Percentiles rank a stretch among this genome's conserved stretches.
Conservation (phyloP, 53 echinoderm and acorn worm species). For the Astropecten irregularis region DNA sequence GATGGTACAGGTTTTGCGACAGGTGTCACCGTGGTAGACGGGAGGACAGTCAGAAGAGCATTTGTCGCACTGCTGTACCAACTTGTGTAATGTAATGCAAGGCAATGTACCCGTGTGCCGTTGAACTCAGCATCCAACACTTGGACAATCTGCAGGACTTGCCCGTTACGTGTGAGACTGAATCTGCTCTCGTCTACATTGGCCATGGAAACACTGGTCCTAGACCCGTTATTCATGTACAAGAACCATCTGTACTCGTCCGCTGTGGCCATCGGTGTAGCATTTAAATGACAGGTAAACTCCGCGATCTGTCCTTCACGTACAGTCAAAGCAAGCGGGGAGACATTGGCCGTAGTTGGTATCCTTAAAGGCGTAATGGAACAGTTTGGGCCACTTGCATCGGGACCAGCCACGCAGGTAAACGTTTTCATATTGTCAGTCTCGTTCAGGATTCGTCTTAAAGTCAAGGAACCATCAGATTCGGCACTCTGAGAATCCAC, state of each 20-base stretch:
- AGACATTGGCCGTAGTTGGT: background rate
- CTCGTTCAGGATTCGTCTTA: background rate
- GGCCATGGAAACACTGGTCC: background rate
- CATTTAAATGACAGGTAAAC: background rate
- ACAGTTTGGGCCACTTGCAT: background rate
- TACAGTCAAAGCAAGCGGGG: background rate
- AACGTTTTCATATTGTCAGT: slow-evolving; percentile 11
- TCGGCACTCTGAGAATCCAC: background rate
- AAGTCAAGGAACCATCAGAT: background rate
- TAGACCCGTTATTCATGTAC: background rate
- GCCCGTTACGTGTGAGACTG: background rate
- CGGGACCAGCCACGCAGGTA: slow-evolving; percentile 6
- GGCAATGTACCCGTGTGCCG: background rate
- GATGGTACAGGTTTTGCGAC: background rate
- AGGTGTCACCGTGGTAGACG: background rate
- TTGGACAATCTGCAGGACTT: background rate
- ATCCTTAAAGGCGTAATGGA: background rate
- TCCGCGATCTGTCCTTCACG: background rate
- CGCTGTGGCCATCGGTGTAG: background rate
- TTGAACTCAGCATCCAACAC: background rate
- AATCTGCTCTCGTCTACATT: background rate
- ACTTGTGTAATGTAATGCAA: background rate
- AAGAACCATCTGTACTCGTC: background rate
- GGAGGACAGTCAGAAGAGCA: background rate
- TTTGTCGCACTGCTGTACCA: background rate